phyloP scores from a whole-genome alignment of 2,888 invertebrate genomes.

The Chirona hameri region DNA sequence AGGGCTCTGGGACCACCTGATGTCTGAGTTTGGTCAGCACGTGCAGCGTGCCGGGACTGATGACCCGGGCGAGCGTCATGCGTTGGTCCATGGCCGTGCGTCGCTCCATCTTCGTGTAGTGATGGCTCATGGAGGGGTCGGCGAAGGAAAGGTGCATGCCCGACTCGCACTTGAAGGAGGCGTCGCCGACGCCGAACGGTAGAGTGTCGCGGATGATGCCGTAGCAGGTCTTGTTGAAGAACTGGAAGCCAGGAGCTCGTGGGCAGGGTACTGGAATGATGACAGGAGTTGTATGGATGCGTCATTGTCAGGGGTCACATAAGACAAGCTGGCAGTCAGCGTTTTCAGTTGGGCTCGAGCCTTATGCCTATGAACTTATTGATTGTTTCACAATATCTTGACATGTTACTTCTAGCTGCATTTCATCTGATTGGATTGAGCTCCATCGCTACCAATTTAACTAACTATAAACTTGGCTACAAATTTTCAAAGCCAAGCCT shows the following conservation, averaged over 20 bases:
- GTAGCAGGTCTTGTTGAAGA: conserved; percentile 12
- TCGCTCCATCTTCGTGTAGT: background rate
- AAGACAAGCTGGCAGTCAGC: too few species aligned
- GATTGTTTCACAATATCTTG: too few species aligned
- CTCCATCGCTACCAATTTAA: too few species aligned
- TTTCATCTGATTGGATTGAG: too few species aligned
- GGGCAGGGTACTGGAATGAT: background rate
- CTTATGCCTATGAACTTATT: too few species aligned
- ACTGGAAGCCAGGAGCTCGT: background rate
- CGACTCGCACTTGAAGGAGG: conserved; percentile 2
- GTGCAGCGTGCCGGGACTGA: background rate
- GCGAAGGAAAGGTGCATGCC: background rate
- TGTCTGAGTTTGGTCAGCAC: background rate
- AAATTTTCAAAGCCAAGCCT: too few species aligned
- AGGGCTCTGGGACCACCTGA: background rate
- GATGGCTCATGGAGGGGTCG: background rate
- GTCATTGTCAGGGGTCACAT: too few species aligned
- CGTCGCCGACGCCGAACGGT: background rate
- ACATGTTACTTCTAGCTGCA: too few species aligned
- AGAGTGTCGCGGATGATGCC: background rate
- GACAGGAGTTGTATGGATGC: too few species aligned
- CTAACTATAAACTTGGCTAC: too few species aligned
- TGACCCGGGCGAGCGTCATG: background rate
- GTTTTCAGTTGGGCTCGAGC: too few species aligned
- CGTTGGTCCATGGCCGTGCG: background rate